Base-by-base conservation (phyloP, 2,888 invertebrate genomes). In the Lomographa bimaculata region DNA sequence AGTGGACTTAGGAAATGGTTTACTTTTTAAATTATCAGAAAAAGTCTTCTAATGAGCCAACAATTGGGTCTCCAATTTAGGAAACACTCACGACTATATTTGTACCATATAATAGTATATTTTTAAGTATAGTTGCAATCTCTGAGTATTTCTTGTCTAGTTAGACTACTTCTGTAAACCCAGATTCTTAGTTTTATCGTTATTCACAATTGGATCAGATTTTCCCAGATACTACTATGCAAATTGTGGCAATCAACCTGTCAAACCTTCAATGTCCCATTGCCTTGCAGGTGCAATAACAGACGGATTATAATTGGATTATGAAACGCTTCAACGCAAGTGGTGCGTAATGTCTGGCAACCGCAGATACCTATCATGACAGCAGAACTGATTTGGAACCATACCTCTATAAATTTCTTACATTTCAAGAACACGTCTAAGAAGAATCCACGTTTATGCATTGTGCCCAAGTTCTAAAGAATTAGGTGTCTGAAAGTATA, bases 271-370 rank as follows among this genome's bases (percentile, higher is more conserved):
- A 35, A 40, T 42, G 51, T 39, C 45, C 52, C 7, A 18, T 32
- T 44, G 49, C 49, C 48, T 33, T 55, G 61, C 68, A 67, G 59
- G 62, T 66, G 64, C 42, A 39, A 41, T 59, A 54, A 51, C 48
- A 50, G 55, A 48, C 53, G 24, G 48, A 47, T 52, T 19, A 38
- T 79, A 74, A 80, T 81, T 76, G 79, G 81, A 81, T 82, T 81
- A 81, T 59, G 66, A 70, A 77, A 75, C 68, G 47, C 57, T 65
- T 56, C 43, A 57, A 50, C 58, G 49, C 61, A 72, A 81, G 52
- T 75, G 67, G 74, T 65, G 77, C 80, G 71, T 74, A 60, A 60
- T 71, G 79, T 79, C 78, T 79, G 64, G 56, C 44, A 27, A 44
- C 41, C 28, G 27, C 40, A 38, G 37, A 41, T 36, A 39, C 32